phyloP scores from a whole-genome alignment of 2,797 vertebrate species.

The Psittacula derbiana region DNA sequence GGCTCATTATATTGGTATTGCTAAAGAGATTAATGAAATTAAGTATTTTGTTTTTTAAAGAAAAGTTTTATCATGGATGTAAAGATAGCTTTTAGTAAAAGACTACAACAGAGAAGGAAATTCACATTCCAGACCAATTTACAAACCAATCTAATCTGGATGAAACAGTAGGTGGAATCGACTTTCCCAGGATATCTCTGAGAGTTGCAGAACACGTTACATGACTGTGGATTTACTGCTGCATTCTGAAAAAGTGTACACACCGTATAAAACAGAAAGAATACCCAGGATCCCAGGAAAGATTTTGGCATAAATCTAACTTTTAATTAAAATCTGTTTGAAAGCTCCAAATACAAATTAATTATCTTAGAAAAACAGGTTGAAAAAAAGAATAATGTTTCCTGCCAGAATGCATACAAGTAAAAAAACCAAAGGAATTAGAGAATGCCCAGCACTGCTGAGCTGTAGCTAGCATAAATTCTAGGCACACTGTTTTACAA shows the following conservation, averaged over 20 bases:
- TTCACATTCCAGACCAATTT: constrained; percentile 66
- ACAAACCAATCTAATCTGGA: constrained; percentile 54
- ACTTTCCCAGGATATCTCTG: constrained; percentile 39
- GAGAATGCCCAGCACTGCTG: background rate
- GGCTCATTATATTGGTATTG: constrained; percentile 83
- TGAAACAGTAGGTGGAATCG: constrained; percentile 29
- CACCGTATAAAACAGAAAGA: background rate
- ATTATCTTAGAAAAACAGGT: background rate
- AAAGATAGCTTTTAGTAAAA: constrained; percentile 65
- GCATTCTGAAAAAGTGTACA: background rate
- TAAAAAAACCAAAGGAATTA: background rate
- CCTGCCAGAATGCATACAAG: background rate
- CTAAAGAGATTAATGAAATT: constrained; percentile 83
- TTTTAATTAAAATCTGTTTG: background rate
- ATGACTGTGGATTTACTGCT: background rate
- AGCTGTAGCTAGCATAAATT: background rate
- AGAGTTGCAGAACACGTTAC: constrained; percentile 12
- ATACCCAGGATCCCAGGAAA: background rate
- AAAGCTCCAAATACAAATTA: constrained; percentile 5
- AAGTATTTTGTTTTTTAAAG: constrained; percentile 73
- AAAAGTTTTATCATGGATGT: constrained; percentile 69
- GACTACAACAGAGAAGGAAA: constrained; percentile 55
- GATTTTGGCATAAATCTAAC: background rate
- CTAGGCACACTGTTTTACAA: background rate
- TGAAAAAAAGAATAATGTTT: background rate